Base-by-base conservation (phyloP, 1,140 invertebrate genomes). In the Euschistus heros region DNA sequence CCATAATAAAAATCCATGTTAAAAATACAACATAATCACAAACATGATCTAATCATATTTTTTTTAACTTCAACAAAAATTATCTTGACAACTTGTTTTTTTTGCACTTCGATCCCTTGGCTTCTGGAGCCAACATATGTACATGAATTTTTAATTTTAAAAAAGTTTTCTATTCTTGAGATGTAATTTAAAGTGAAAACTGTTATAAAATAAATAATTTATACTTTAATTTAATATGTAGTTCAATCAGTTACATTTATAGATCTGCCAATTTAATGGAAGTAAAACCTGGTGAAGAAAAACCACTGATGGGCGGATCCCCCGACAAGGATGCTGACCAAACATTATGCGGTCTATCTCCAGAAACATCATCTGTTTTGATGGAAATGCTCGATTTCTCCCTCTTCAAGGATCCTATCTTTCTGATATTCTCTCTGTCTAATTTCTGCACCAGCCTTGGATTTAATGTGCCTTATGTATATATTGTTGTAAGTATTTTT, bases 361-460 rank as follows among this genome's bases (percentile, higher is more conserved):
- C 71, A 30, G 80, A 80, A 68, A 73, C 79, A 3, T 69, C 80
- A 68, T 81, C 87, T 68, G 86, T 86, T 0, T 78, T 95, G 37
- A 79, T 78, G 37, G 83, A 91, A 77, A 92, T 96, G 87, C 80
- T 96, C 67, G 88, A 95, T 72, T 78, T 95, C 57, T 83, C 83
- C 13, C 77, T 98, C 24, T 79, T 98, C 0, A 84, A 84, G 65
- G 88, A 97, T 76, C 82, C 85, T 4, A 80, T 96, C 67, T 98
- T 97, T 74, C 79, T 98, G 63, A 76, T 97, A 61, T 98, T 97
- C 76, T 86, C 86, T 22, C 65, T 93, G 33, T 97, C 93, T 26
- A 98, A 98, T 76, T 95, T 98, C 74, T 85, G 92, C 71, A 98
- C 94, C 8, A 94, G 90, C 73, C 89, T 98, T 70, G 95, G 95